Base-by-base conservation (phyloP, 1,140 invertebrate genomes). In the Idris sp. region DNA sequence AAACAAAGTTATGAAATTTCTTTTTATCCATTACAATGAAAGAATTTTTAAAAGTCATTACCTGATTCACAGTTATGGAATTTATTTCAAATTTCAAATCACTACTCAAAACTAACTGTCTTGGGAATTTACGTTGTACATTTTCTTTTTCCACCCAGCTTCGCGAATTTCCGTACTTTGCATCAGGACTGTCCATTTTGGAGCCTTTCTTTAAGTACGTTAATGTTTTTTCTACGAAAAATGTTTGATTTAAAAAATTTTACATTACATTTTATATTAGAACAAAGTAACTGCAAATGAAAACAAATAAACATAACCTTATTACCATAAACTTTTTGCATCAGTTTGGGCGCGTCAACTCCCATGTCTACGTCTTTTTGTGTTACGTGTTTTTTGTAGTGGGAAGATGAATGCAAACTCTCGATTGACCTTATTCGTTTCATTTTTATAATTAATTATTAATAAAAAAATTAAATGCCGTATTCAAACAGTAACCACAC, bases 171-270 rank as follows among this genome's bases (percentile, higher is more conserved):
- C 4, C 14, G 0, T 15, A 5, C 13, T 64, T 53, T 0, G 59
- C 41, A 36, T 64, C 44, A 4, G 59, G 59, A 36, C 48, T 64
- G 2, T 25, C 46, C 18, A 35, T 7, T 44, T 53, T 64, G 0
- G 59, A 46, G 4, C 59, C 59, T 53, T 51, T 28, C 36, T 64
- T 64, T 11, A 64, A 53, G 28, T 53, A 64, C 10, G 33, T 64
- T 10, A 64, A 26, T 0, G 59, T 64, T 53, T 44, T 64, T 11
- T 64, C 59, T 53, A 40, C 14, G 11, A 53, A 26, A 38, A 25
- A 13, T 22, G 16, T 30, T 26, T 2, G 14, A n/a, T 41, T 18
- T 31, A 9, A 30, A n/a, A n/a, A n/a, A n/a, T n/a, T n/a, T n/a
- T n/a, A n/a, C n/a, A n/a, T n/a, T n/a, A n/a, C n/a, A n/a, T n/a